Evolutionary conservation across 2,888 invertebrate species (phyloP).

Genomic region (Acrobasis repandana): DNA sequence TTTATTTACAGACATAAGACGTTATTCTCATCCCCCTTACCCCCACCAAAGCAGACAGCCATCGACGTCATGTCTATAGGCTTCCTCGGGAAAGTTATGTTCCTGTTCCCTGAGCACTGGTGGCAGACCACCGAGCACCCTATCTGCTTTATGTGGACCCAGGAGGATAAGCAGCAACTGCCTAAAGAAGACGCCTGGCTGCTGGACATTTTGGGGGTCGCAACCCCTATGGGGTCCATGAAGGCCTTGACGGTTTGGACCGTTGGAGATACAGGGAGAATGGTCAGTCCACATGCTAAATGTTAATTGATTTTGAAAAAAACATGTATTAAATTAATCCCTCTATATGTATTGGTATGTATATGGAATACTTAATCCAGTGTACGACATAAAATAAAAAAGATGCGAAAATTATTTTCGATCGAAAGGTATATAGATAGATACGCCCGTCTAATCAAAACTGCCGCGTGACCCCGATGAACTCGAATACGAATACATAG

Average conservation of each 20-base stretch:
- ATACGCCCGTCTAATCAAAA: too few species aligned
- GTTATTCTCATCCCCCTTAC: constrained; percentile 82
- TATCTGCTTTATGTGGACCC: constrained; percentile 67
- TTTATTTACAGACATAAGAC: constrained; percentile 12
- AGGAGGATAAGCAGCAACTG: constrained; percentile 33
- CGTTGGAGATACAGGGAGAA: constrained; percentile 41
- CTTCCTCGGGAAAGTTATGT: constrained; percentile 85
- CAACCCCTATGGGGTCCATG: constrained; percentile 36
- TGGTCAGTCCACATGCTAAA: too few species aligned
- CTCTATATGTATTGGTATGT: too few species aligned
- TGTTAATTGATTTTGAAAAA: too few species aligned
- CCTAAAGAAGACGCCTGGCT: constrained; percentile 39
- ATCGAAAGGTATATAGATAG: too few species aligned
- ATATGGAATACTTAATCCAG: too few species aligned
- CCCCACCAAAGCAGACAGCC: constrained; percentile 73
- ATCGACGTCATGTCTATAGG: constrained; percentile 85
- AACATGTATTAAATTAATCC: too few species aligned
- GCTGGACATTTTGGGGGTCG: constrained; percentile 40
- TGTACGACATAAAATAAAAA: too few species aligned
- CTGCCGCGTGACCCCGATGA: too few species aligned
- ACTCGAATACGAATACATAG: too few species aligned
- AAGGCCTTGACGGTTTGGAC: constrained; percentile 49
- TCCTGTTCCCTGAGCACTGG: constrained; percentile 85
- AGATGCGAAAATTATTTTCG: too few species aligned
- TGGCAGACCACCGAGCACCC: constrained; percentile 72